These are phyloP conservation scores for Ephestia elutella DNA, from an alignment of 1,140 invertebrate species.

Conservation along the genomic window DNA sequence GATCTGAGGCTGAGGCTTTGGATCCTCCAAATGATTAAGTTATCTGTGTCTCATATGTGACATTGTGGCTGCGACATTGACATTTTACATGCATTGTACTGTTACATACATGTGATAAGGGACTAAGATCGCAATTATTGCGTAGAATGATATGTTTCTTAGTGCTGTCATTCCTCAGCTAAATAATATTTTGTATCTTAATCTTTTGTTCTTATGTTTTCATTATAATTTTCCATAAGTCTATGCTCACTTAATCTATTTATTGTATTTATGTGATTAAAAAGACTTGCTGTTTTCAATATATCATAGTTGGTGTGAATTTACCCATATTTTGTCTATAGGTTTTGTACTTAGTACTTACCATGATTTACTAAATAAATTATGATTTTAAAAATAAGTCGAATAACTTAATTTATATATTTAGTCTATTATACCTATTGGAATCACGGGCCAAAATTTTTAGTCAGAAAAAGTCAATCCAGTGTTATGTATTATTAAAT, in stretches of 20 bases:
- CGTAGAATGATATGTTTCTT: not conserved
- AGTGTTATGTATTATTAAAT: slow-evolving; percentile 29
- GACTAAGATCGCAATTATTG: not conserved
- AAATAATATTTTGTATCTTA: not conserved
- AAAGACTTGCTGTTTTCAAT: slow-evolving; percentile 15
- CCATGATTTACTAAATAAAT: slow-evolving; percentile 28
- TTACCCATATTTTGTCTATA: slow-evolving; percentile 22
- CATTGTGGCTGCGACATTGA: not conserved
- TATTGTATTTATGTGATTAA: slow-evolving; percentile 17
- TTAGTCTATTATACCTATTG: slow-evolving; percentile 39
- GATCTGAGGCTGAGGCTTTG: slow-evolving; percentile 24
- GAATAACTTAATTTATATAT: slow-evolving; percentile 32
- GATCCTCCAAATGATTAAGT: not conserved
- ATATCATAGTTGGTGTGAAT: slow-evolving; percentile 19
- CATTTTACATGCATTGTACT: not conserved
- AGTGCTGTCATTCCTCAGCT: not conserved
- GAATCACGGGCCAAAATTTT: slow-evolving; percentile 66
- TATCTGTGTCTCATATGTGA: not conserved
- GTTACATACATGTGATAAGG: not conserved
- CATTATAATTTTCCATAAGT: slow-evolving; percentile 19
- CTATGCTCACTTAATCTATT: slow-evolving; percentile 41
- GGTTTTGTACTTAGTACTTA: slow-evolving; percentile 40
- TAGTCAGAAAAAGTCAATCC: slow-evolving; percentile 59
- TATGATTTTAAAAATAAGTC: slow-evolving; percentile 24
- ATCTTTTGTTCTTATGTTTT: slow-evolving; percentile 24